Conservation (phyloP, 2,888 invertebrate species). For the Caenorhabditis macrosperma region DNA sequence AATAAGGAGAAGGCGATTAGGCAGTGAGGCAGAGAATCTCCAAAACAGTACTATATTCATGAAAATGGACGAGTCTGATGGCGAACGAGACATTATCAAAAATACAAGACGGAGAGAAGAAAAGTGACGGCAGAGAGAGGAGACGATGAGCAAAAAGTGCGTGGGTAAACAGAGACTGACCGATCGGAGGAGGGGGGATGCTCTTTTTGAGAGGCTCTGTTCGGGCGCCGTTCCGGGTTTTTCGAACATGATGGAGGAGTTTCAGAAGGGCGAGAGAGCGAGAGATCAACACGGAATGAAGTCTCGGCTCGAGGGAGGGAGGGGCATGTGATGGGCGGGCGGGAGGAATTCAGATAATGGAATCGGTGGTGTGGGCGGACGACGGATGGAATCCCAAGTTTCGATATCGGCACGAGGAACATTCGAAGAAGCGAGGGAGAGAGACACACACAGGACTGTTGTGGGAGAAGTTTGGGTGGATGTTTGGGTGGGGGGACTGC, state of each 20-base stretch:
- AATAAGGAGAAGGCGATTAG: slow-evolving; percentile 44
- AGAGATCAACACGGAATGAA: neutral
- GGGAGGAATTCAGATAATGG: too few relatives aligned
- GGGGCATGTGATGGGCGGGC: too few relatives aligned
- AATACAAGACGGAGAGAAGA: slow-evolving; percentile 12
- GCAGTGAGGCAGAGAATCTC: slow-evolving; percentile 15
- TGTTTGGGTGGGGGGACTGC: slow-evolving; percentile 33
- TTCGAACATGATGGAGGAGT: slow-evolving; percentile 3
- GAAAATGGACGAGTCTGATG: slow-evolving; percentile 3
- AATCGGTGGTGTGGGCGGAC: too few relatives aligned
- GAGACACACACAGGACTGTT: neutral
- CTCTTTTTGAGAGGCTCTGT: slow-evolving; percentile 31
- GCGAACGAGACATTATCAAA: slow-evolving; percentile 13
- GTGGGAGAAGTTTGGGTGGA: slow-evolving; percentile 19
- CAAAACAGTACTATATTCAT: too few relatives aligned
- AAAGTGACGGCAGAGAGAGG: slow-evolving; percentile 3
- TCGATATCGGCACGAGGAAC: neutral
- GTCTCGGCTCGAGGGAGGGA: too few relatives aligned
- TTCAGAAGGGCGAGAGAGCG: slow-evolving; percentile 5
- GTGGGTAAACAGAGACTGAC: slow-evolving; percentile 36
- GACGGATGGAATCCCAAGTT: too few relatives aligned
- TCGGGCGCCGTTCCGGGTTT: slow-evolving; percentile 26
- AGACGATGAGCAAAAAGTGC: slow-evolving; percentile 33
- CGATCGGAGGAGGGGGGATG: slow-evolving; percentile 17
- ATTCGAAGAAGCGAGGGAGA: slow-evolving; percentile 11